A percentile compares a stretch with the other conserved stretches of the same genome.
Evolutionary conservation across 2,113 vertebrate genomes (phyloP).

Genomic region (Columba livia): DNA sequence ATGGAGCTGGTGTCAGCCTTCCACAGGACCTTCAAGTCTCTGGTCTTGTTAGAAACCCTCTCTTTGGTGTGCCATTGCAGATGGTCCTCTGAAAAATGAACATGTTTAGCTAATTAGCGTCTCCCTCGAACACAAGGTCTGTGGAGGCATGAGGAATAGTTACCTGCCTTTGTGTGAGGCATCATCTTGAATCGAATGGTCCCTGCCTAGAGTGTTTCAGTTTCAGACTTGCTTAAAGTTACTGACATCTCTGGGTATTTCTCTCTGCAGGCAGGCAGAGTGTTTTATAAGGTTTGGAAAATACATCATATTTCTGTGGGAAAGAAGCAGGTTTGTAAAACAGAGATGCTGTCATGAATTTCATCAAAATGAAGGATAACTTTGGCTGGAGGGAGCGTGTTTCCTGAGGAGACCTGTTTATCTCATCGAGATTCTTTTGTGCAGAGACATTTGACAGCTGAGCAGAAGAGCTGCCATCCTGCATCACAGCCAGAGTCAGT

Average conservation of each 20-base stretch:
- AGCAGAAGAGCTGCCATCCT: neutral
- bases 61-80: neutral
- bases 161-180: neutral
- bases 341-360: constrained; percentile 10
- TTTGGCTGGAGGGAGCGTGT: neutral
- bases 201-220: neutral
- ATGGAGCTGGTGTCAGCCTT: accelerated
- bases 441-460: constrained; percentile 4
- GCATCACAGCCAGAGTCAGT: neutral
- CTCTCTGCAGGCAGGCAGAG: neutral
- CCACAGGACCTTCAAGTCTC: neutral
- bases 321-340: constrained; percentile 34
- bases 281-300: neutral
- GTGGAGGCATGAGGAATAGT: neutral
- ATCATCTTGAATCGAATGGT: neutral
- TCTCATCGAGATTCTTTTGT: neutral
- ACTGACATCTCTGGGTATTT: neutral
- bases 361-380: constrained; percentile 13
- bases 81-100: neutral
- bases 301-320: neutral
- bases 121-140: neutral
- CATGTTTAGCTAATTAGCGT: neutral
- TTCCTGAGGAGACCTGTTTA: constrained; percentile 19
- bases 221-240: neutral
- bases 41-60: neutral